Evolutionary conservation across 2,113 vertebrate genomes (phyloP).

Genomic region (Larimichthys polyactis): DNA sequence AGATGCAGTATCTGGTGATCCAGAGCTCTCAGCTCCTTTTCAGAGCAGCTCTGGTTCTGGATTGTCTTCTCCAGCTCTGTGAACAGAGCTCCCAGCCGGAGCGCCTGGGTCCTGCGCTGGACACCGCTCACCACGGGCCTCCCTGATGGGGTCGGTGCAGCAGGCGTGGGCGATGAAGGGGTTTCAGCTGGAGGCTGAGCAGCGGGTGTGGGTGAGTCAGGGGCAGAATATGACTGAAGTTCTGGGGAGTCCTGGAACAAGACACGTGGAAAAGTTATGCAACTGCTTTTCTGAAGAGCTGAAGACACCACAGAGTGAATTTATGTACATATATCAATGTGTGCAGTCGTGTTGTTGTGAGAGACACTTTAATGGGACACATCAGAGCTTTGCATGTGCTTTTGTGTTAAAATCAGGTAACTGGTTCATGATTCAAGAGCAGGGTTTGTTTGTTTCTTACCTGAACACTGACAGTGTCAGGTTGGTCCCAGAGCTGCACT

Average conservation of each 20-base stretch:
- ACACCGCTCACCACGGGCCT: constrained; percentile 17
- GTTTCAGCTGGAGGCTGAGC: not conserved
- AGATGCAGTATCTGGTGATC: constrained; percentile 85
- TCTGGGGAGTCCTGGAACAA: constrained; percentile 46
- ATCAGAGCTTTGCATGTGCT: too few species aligned
- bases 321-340: too few species aligned
- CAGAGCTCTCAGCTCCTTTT: constrained; percentile 81
- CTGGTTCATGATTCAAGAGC: not conserved
- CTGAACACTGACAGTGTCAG: constrained; percentile 5
- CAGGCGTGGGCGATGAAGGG: not conserved
- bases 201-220: not conserved
- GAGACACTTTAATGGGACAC: too few species aligned
- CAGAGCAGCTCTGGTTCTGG: constrained; percentile 6
- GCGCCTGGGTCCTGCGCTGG: constrained; percentile 57
- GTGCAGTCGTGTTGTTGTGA: too few species aligned
- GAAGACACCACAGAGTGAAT: too few species aligned
- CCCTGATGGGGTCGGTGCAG: not conserved
- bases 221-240: not conserved
- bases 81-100: constrained; percentile 76
- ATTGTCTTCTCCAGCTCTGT: constrained; percentile 84
- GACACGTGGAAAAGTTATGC: not conserved
- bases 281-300: too few species aligned
- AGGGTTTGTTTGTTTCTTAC: constrained; percentile 2
- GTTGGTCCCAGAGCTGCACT: not conserved
- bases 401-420: too few species aligned